A percentile compares a stretch with the other conserved stretches of the same genome.
Conservation (phyloP, 2,797 vertebrate genomes). For the Buphagus erythrorhynchus region DNA sequence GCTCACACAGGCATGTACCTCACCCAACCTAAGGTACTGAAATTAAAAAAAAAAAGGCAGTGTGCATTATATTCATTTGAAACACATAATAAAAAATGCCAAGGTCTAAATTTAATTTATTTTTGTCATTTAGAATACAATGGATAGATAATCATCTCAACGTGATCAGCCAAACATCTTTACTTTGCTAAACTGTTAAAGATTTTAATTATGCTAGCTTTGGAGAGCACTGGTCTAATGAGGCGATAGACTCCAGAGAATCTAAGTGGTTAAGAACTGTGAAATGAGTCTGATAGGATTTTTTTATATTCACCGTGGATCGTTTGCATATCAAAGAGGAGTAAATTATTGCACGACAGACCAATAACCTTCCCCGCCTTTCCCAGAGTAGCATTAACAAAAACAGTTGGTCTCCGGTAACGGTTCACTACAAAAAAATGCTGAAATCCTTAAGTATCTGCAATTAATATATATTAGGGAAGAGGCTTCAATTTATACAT, state of each 20-base stretch:
- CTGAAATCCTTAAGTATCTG: conserved; percentile 75
- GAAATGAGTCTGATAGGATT: conserved; percentile 99
- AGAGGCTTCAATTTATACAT: conserved; percentile 74
- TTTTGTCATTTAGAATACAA: conserved; percentile 99
- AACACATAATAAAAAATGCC: conserved; percentile 87
- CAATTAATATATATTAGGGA: conserved; percentile 81
- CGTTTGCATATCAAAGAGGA: conserved; percentile 99
- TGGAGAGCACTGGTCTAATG: conserved; percentile 99
- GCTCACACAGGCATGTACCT: conserved; percentile 65
- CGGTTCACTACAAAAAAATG: conserved; percentile 70
- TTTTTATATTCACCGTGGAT: conserved; percentile 99
- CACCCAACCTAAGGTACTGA: conserved; percentile 67
- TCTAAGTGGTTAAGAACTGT: conserved; percentile 96
- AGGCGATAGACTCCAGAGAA: conserved; percentile 98
- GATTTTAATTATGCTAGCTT: conserved; percentile 99
- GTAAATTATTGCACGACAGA: conserved; percentile 99
- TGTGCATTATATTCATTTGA: conserved; percentile 82
- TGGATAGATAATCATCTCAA: conserved; percentile 98
- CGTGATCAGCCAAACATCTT: conserved; percentile 99
- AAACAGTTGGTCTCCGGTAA: conserved; percentile 81
- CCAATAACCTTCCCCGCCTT: conserved; percentile 97
- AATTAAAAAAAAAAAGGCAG: conserved; percentile 64
- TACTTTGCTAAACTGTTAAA: conserved; percentile 99
- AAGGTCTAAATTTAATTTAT: conserved; percentile 97
- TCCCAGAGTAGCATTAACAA: conserved; percentile 81